Evolutionary conservation across 2,797 vertebrate genomes (phyloP), one percentile per base, ranked within the genome.

Genomic region (Ctenochaetus hawaiiensis): DNA sequence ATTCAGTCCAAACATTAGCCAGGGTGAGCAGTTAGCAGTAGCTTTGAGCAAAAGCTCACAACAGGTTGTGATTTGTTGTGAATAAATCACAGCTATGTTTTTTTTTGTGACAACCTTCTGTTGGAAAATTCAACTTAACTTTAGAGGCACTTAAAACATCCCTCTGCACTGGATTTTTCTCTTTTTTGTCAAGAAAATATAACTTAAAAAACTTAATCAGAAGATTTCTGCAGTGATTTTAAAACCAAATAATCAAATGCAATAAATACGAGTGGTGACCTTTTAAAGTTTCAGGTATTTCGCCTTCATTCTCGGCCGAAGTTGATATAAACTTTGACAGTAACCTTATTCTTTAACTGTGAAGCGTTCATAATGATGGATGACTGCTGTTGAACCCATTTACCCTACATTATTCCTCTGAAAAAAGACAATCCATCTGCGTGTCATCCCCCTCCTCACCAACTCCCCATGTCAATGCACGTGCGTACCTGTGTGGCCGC

Each of bases 301-400:
- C 13, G 11, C 43, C 30, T 45, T 34, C 43, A 49, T 10, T 41
- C 39, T 1, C 4, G 44, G 45, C 20, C 45, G 17, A 37, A 65
- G 64, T 20, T 58, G 23, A 44, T 67, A 56, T 77, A 73, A 13
- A 53, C 82, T 69, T 45, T 18, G 60, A 74, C 72, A 60, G 34
- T 62, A 72, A 67, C 81, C 70, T 68, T 14, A 44, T 67, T 82
- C 49, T 56, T 23, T 1, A 48, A 41, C 77, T 23, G 56, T 56
- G 80, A 67, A 72, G 17, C 41, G 8, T 26, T 75, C 10, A 0
- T 73, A 58, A 87, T 92, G 91, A 93, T 89, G 78, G 87, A 92
- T 87, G 86, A 78, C 62, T 73, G 71, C 84, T 39, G 71, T 44
- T 89, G 85, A 87, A 91, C 85, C 75, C 77, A 39, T 77, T 91